A percentile compares a stretch with the other conserved stretches of the same genome.
These are phyloP conservation scores for Synergus umbraculus DNA, from an alignment of 2,888 invertebrate genomes.

Conservation along the genomic window DNA sequence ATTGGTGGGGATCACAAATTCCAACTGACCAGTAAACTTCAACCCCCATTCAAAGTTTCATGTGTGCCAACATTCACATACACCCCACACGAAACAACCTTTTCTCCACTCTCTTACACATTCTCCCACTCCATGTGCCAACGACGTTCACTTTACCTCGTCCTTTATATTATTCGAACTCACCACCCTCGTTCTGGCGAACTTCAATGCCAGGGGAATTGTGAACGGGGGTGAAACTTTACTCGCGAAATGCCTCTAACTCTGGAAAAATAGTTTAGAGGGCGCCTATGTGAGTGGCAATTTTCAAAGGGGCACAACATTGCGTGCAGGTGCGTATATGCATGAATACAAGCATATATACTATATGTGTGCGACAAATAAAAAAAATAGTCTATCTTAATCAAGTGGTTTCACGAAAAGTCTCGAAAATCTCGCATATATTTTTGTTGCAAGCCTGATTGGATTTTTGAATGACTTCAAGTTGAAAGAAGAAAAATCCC, in stretches of 20 bases:
- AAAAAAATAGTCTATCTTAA: neutral
- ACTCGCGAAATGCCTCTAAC: conserved; percentile 28
- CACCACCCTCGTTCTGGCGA: conserved; percentile 16
- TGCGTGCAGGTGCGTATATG: conserved; percentile 23
- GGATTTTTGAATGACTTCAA: no score
- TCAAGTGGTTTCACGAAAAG: no score
- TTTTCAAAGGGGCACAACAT: neutral
- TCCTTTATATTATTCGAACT: conserved; percentile 29
- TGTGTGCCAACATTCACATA: conserved; percentile 20
- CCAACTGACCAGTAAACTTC: conserved; percentile 48
- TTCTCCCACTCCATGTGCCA: conserved; percentile 39
- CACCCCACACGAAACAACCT: conserved; percentile 12
- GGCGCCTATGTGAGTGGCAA: neutral
- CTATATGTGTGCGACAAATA: neutral
- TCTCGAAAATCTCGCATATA: no score
- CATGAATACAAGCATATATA: neutral
- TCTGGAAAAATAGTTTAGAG: conserved; percentile 17
- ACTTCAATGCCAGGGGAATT: conserved; percentile 24
- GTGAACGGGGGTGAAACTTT: conserved; percentile 15
- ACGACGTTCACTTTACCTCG: conserved; percentile 27
- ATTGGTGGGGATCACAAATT: conserved; percentile 50
- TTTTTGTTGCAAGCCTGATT: no score
- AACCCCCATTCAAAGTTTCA: conserved; percentile 20
- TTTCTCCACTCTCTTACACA: conserved; percentile 42
- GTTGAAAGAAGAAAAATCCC: no score